Conservation (phyloP, 2,113 vertebrate species). For the Pachyramphus minor region DNA sequence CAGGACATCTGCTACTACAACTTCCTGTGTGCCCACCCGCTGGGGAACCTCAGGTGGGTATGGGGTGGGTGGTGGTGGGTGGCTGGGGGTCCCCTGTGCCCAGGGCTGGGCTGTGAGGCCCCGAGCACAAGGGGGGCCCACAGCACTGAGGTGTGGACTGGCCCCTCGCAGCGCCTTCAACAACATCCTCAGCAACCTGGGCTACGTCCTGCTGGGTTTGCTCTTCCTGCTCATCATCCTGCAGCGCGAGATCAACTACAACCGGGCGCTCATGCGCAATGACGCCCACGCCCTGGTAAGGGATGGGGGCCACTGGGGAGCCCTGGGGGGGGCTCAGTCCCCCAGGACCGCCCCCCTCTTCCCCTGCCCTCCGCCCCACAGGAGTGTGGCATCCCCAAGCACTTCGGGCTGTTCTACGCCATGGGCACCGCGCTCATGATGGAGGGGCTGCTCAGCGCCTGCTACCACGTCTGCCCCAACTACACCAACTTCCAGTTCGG, state of each 20-base stretch:
- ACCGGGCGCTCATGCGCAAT: constrained; percentile 81
- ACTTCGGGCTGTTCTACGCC: constrained; percentile 94
- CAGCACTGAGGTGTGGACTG: rapidly evolving
- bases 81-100: background rate
- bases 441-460: constrained; percentile 96
- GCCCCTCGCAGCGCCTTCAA: constrained; percentile 72
- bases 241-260: constrained; percentile 89
- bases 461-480: constrained; percentile 98
- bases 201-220: constrained; percentile 92
- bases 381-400: constrained; percentile 97
- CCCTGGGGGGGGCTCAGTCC: rapidly evolving
- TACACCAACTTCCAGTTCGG: constrained; percentile 99
- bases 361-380: background rate
- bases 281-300: constrained; percentile 82
- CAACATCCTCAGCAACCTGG: constrained; percentile 97
- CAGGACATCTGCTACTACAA: constrained; percentile 99
- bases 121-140: rapidly evolving
- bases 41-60: constrained; percentile 89
- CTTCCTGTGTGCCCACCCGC: constrained; percentile 93
- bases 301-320: rapidly evolving
- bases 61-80: rapidly evolving
- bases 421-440: constrained; percentile 99
- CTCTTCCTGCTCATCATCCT: constrained; percentile 94
- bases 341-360: background rate
- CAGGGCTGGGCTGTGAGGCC: background rate